Conservation (phyloP, 2,888 invertebrate species). For the Sinodicranocentrus sp. region DNA sequence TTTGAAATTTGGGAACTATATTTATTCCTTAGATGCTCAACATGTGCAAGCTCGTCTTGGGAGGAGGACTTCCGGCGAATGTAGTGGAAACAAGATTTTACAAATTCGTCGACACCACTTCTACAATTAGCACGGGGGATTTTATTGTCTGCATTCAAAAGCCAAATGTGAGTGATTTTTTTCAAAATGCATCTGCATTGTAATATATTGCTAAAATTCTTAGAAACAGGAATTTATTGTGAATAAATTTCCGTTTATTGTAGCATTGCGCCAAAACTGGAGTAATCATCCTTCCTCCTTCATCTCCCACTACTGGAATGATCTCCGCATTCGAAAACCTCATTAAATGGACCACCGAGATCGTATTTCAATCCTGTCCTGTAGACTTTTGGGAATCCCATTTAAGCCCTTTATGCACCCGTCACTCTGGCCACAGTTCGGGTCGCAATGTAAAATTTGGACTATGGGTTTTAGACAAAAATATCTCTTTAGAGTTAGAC, state of each 20-base stretch:
- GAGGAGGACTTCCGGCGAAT: background rate
- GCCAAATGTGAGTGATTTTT: constrained; percentile 14
- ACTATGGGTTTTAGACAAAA: background rate
- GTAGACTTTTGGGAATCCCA: background rate
- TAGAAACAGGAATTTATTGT: background rate
- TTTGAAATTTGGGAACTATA: too few species aligned
- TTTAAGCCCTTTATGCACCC: background rate
- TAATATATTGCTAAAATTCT: too few species aligned
- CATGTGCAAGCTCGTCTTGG: background rate
- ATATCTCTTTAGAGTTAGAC: background rate
- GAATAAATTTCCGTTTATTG: too few species aligned
- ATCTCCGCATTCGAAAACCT: background rate
- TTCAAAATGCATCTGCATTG: too few species aligned
- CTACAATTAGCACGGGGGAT: background rate
- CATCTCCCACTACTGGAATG: background rate
- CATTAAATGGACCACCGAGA: background rate
- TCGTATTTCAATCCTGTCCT: constrained; percentile 1
- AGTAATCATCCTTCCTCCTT: background rate
- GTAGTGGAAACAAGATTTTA: background rate
- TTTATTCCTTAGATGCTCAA: constrained; percentile 5
- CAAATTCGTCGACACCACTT: background rate
- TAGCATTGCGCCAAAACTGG: background rate
- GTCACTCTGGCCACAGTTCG: background rate
- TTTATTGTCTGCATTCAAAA: constrained; percentile 12
- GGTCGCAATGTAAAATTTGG: background rate